Conservation (phyloP, 2,888 invertebrate genomes). For the Ashinkailepas kermadecensis region DNA sequence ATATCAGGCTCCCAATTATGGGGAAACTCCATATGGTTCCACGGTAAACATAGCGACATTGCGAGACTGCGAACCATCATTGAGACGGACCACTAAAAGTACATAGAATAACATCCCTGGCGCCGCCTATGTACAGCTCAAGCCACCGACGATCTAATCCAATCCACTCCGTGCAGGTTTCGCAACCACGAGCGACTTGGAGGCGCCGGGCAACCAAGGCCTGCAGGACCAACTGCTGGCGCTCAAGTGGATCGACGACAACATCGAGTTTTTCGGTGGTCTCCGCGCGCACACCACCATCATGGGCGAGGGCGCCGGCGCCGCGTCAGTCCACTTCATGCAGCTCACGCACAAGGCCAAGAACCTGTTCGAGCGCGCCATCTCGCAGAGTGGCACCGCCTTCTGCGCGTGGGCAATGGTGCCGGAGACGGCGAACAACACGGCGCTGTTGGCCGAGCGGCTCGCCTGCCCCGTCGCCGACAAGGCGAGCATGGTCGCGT, state of each 20-base stretch:
- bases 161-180: conserved; percentile 51
- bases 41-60: too few species aligned
- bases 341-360: conserved; percentile 1
- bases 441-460: not conserved
- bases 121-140: too few species aligned
- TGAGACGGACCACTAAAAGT: too few species aligned
- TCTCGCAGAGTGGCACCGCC: conserved; percentile 6
- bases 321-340: conserved; percentile 61
- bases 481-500: not conserved
- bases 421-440: not conserved
- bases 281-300: conserved; percentile 84
- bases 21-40: too few species aligned
- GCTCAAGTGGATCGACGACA: conserved; percentile 86
- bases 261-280: conserved; percentile 83
- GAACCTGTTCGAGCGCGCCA: conserved; percentile 17
- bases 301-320: conserved; percentile 93
- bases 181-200: conserved; percentile 72
- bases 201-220: conserved; percentile 82
- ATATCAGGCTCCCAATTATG: too few species aligned
- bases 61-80: too few species aligned
- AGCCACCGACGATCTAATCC: too few species aligned
- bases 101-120: too few species aligned
- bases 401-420: not conserved
- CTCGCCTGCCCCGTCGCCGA: not conserved
- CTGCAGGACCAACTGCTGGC: conserved; percentile 91